Base-by-base conservation (phyloP, 2,113 vertebrate species). In the Bombycilla garrulus region DNA sequence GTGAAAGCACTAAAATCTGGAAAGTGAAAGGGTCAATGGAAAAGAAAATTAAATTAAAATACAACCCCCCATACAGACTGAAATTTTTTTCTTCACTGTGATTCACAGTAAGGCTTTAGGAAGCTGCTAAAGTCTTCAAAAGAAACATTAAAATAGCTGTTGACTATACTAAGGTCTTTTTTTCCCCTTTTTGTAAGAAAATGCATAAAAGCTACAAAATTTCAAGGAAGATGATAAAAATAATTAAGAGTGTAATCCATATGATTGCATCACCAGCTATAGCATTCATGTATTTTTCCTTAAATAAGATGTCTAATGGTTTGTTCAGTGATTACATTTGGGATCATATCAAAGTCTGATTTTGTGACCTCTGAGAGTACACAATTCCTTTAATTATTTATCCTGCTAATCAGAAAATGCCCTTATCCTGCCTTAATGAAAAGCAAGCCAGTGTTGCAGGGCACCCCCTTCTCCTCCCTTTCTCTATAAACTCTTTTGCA, bases 21-120 rank as follows among this genome's bases (percentile, higher is more conserved):
- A 87, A 86, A 58, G 42, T 62, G 24, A 81, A 86, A 87, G 33
- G 71, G 57, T 88, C 74, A 86, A 38, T 17, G 15, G 42, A 80
- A 95, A 58, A 79, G 15, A 86, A 85, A 92, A 83, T 79, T 17
- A 50, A 76, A 91, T 91, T 92, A 65, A 88, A 91, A 86, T 76
- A 83, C 3, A 1, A 5, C 22, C 28, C 13, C 11, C 53, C 70
- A 66, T 15, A 50, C 18, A 57, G 14, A 18, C 6, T 67, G 15
- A 16, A 11, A 10, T 48, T 76, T 87, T 89, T 77, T 53, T 9
- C 22, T n/a, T 67, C 35, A 5, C 10, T 67, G 17, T 44, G 15
- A 26, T 69, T 88, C 31, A 15, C 24, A 18, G 9, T 10, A 67
- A 61, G 15, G 15, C 7, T 77, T 92, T 60, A 61, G 36, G 79